Evolutionary conservation across 2,888 invertebrate genomes (phyloP).

Genomic region (Amblyjoppa proteus): DNA sequence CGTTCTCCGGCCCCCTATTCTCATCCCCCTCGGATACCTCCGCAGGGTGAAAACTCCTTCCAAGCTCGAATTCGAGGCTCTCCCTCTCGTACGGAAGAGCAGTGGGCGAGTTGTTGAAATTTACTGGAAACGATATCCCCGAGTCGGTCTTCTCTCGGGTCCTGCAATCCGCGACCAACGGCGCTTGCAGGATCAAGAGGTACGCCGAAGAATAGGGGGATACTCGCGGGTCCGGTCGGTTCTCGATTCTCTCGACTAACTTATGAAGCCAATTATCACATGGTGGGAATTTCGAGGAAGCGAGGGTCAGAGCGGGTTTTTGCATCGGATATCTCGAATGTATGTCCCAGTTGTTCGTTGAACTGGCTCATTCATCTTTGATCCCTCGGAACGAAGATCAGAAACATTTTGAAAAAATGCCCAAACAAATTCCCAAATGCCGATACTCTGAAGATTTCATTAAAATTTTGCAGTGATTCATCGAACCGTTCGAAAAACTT

Average conservation of each 20-base stretch:
- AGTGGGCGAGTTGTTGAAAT: constrained; percentile 72
- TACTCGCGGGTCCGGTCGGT: constrained; percentile 44
- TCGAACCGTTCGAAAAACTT: not conserved
- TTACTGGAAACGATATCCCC: constrained; percentile 75
- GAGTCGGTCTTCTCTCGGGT: constrained; percentile 29
- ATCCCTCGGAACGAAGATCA: not conserved
- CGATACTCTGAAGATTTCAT: not conserved
- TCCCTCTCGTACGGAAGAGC: constrained; percentile 1
- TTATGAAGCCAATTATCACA: constrained; percentile 66
- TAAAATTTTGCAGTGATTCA: not conserved
- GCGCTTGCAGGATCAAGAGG: constrained; percentile 24
- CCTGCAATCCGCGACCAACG: constrained; percentile 45
- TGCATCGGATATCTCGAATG: not conserved
- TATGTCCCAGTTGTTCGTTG: not conserved
- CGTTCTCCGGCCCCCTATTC: constrained; percentile 39
- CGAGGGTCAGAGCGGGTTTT: constrained; percentile 7
- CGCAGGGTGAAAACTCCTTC: constrained; percentile 10
- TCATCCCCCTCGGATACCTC: not conserved
- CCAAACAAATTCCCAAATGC: too few species aligned
- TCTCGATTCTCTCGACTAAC: constrained; percentile 55
- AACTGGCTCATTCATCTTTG: not conserved
- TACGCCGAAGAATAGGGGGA: constrained; percentile 37
- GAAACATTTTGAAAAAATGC: not conserved
- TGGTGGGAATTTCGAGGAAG: constrained; percentile 24
- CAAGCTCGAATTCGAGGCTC: constrained; percentile 12